A percentile compares a stretch with the other conserved stretches of the same genome.
These are phyloP conservation scores for Anser brachyrhynchus DNA, from an alignment of 2,113 vertebrate genomes.

Conservation along the genomic window DNA sequence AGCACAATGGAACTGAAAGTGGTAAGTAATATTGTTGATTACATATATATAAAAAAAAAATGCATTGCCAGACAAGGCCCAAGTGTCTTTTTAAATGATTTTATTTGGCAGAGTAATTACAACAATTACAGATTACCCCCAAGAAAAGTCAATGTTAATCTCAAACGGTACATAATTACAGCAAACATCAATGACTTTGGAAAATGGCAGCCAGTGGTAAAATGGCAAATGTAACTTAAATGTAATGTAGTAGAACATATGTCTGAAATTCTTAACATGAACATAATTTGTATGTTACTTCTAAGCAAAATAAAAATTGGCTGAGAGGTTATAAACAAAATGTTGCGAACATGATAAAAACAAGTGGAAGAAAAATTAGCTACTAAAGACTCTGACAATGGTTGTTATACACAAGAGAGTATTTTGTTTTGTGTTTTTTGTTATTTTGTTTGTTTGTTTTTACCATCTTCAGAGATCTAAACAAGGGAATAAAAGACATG, in stretches of 20 bases:
- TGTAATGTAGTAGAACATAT: not conserved
- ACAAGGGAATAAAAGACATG: not conserved
- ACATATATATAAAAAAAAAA: not conserved
- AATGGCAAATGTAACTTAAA: not conserved
- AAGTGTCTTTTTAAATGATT: not conserved
- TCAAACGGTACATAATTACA: not conserved
- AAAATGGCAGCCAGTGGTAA: not conserved
- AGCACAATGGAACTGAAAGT: not conserved
- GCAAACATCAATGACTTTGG: not conserved
- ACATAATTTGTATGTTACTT: not conserved
- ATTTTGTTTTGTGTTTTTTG: no score
- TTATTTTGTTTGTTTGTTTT: not conserved
- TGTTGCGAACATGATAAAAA: not conserved
- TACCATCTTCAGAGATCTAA: not conserved
- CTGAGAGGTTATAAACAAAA: not conserved
- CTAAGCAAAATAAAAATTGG: not conserved
- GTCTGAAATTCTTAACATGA: not conserved
- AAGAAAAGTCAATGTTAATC: not conserved
- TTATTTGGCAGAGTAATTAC: conserved; percentile 26
- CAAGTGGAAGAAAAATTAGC: not conserved
- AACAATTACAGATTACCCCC: not conserved
- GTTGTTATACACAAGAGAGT: not conserved
- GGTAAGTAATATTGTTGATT: not conserved
- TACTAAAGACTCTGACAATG: not conserved
- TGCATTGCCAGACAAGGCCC: not conserved